Conservation (phyloP, 1,140 invertebrate species). For the Pseudomyrmex flavicornis region DNA sequence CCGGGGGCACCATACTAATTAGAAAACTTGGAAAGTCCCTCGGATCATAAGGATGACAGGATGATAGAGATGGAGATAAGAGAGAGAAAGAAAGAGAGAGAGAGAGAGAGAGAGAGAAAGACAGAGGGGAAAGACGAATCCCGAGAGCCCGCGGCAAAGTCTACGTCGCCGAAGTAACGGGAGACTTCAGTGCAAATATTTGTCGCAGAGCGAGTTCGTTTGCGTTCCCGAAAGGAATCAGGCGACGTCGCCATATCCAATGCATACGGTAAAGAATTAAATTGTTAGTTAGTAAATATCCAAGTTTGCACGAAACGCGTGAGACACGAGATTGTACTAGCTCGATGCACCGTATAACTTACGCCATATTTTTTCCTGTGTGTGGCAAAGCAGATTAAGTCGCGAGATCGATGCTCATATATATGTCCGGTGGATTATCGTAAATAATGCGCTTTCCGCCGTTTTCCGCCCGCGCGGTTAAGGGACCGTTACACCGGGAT, state of each 20-base stretch:
- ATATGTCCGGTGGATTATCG: constrained; percentile 46
- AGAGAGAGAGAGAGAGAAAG: neutral
- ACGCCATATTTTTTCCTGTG: constrained; percentile 32
- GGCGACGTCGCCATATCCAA: neutral
- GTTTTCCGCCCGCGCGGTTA: constrained; percentile 7
- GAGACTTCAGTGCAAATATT: constrained; percentile 62
- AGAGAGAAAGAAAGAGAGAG: neutral
- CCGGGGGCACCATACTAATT: constrained; percentile 77
- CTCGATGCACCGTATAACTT: constrained; percentile 19
- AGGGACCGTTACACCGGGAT: constrained; percentile 16
- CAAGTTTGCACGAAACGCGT: neutral
- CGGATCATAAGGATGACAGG: constrained; percentile 61
- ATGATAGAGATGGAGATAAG: constrained; percentile 31
- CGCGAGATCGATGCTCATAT: constrained; percentile 38
- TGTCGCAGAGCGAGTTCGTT: constrained; percentile 28
- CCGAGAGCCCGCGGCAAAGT: constrained; percentile 9
- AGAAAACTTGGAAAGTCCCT: constrained; percentile 76
- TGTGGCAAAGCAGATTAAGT: constrained; percentile 29
- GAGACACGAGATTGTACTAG: constrained; percentile 8
- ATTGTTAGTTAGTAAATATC: constrained; percentile 47
- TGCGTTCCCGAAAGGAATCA: neutral
- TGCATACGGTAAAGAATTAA: constrained; percentile 46
- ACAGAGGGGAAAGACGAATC: neutral
- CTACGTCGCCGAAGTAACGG: constrained; percentile 20
- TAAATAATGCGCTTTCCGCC: constrained; percentile 52